Percentiles rank a stretch among this genome's conserved stretches.
Conservation (phyloP, 1,140 invertebrate species). For the Papilio machaon region DNA sequence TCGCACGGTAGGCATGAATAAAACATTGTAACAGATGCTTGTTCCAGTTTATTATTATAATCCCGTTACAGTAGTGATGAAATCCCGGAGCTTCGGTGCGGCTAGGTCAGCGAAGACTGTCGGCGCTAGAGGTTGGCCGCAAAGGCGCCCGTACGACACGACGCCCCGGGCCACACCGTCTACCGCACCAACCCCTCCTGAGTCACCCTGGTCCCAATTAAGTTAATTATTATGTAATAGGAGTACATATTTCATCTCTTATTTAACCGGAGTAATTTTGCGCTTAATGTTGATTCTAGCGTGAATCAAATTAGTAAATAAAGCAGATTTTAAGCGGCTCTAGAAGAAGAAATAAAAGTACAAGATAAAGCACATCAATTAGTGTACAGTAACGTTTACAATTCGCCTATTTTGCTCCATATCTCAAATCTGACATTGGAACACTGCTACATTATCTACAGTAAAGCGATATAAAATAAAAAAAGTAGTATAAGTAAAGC, state of each 20-base stretch:
- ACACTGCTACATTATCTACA: too few relatives aligned
- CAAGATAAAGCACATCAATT: too few relatives aligned
- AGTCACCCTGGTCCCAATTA: constrained; percentile 14
- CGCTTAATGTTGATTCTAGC: too few relatives aligned
- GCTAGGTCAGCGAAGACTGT: constrained; percentile 1
- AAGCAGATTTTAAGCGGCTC: too few relatives aligned
- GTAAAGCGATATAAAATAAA: too few relatives aligned
- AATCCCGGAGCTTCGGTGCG: constrained; percentile 2
- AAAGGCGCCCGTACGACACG: constrained; percentile 11
- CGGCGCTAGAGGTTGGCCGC: not conserved
- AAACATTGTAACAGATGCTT: not conserved
- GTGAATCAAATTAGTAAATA: too few relatives aligned
- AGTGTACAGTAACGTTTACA: too few relatives aligned
- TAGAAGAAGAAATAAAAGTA: too few relatives aligned
- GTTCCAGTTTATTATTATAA: not conserved
- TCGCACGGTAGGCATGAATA: not conserved
- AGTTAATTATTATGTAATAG: not conserved
- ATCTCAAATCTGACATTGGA: too few relatives aligned
- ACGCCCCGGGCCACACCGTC: constrained; percentile 8
- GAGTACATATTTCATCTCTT: not conserved
- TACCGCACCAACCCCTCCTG: constrained; percentile 7
- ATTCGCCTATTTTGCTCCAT: too few relatives aligned
- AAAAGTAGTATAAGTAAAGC: too few relatives aligned
- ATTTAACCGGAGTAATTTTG: too few relatives aligned
- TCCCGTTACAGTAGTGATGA: constrained; percentile 15